A percentile compares a stretch with the other conserved stretches of the same genome.
Evolutionary conservation across 35 echinoderm and acorn worm genomes (phyloP).

Genomic region (Holothuria glaberrima): DNA sequence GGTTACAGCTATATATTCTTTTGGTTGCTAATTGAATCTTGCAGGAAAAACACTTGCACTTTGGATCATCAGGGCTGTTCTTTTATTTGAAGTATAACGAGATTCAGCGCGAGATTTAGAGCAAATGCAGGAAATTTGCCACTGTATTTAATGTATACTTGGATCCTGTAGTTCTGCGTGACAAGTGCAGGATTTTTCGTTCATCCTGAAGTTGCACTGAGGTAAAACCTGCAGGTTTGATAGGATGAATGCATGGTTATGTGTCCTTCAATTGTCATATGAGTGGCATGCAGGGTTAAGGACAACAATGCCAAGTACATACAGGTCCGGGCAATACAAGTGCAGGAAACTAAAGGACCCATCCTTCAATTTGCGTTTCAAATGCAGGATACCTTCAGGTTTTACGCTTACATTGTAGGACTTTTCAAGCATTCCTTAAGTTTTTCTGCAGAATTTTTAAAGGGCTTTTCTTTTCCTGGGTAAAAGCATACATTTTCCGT

Average conservation of each 20-base stretch:
- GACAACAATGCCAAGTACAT: not conserved
- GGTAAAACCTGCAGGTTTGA: slow-evolving; percentile 2
- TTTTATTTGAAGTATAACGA: not conserved
- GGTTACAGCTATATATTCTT: not conserved
- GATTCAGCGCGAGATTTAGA: not conserved
- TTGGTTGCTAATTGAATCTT: not conserved
- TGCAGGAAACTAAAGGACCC: not conserved
- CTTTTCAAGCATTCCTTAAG: not conserved
- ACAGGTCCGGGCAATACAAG: not conserved
- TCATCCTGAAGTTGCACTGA: not conserved
- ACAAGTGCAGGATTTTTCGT: not conserved
- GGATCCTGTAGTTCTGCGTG: not conserved
- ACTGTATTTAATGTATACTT: not conserved
- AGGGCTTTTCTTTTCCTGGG: not conserved
- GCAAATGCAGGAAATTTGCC: slow-evolving; percentile 3
- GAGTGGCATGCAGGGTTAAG: not conserved
- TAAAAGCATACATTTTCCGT: too few species aligned
- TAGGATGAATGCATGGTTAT: not conserved
- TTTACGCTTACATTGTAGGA: not conserved
- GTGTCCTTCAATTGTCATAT: not conserved
- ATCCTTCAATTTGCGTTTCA: not conserved
- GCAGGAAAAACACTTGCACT: not conserved
- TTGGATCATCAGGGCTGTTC: not conserved
- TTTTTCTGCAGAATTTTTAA: slow-evolving; percentile 5
- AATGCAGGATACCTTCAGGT: not conserved